Evolutionary conservation across 2,113 vertebrate species (phyloP).

Genomic region (Damaliscus lunatus): DNA sequence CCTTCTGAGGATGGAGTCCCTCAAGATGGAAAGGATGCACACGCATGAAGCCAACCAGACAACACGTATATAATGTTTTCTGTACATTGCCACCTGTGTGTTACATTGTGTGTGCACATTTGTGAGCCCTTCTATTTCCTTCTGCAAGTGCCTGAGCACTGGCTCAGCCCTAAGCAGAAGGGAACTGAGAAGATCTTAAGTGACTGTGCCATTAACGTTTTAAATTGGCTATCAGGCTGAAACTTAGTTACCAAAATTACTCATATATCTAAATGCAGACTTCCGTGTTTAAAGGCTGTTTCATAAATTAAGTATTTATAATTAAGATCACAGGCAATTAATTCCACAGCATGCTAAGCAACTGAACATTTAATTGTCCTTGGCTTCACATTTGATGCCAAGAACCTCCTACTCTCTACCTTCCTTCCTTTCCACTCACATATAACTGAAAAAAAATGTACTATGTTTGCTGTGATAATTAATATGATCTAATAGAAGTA

Average conservation of each 20-base stretch:
- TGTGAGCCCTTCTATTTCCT: not conserved
- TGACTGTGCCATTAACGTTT: not conserved
- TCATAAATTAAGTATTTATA: conserved; percentile 57
- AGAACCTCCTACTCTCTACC: conserved; percentile 16
- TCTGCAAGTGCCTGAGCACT: not conserved
- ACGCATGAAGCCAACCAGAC: not conserved
- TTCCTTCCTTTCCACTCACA: not conserved
- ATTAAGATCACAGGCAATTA: conserved; percentile 59
- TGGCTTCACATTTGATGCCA: conserved; percentile 26
- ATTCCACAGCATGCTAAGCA: conserved; percentile 42
- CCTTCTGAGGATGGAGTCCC: not conserved
- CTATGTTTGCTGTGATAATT: not conserved
- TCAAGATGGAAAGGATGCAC: not conserved
- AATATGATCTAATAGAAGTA: conserved; percentile 36
- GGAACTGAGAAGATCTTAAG: not conserved
- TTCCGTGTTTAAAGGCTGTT: not conserved
- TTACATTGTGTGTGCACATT: not conserved
- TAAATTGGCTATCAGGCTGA: not conserved
- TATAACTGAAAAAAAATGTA: not conserved
- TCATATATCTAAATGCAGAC: conserved; percentile 10
- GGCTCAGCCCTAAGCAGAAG: not conserved
- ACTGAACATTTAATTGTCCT: conserved; percentile 41
- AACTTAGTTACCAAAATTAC: conserved; percentile 6
- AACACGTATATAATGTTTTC: not conserved
- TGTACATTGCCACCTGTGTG: not conserved